Base-by-base conservation (phyloP, 2,113 vertebrate species). In the Oxygymnocypris stewartii region DNA sequence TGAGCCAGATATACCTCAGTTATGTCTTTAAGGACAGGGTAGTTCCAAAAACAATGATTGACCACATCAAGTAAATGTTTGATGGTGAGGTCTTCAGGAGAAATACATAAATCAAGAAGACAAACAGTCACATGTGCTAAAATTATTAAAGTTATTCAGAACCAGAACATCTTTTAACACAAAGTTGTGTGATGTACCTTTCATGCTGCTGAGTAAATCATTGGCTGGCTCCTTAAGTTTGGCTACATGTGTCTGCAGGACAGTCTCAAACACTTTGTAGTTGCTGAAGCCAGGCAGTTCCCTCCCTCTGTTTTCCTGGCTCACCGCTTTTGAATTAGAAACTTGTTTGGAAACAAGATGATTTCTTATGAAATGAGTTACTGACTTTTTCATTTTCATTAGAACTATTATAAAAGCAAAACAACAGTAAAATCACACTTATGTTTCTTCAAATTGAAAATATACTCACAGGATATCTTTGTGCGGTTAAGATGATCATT, bases 181-280 rank as follows among this genome's bases (percentile, higher is more conserved):
- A 13, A 74, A n/a, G 8, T 40, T 86, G 35, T 73, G 18, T 74
- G 69, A 40, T 75, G 69, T 84, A 88, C 88, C 85, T 89, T 78
- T 85, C 16, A 86, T 80, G 40, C 3, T 6, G 4, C 6, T 76
- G 11, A 90, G 77, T 35, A 82, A 84, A 9, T 83, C 47, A 0
- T 79, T 51, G 2, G 87, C 81, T 84, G 88, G 86, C 2, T 14
- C n/a, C 20, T 25, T 82, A 13, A 89, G 87, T 65, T 44, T 12
- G 18, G 67, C 51, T 51, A 90, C 88, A 51, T 87, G 84, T 2
- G 18, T 61, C 20, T 89, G 90, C 25, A 90, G 77, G n/a, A 89
- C 23, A 28, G 7, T 76, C 57, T 90, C 88, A 87, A 90, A 88
- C 31, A 87, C 61, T 31, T 6, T 82, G 79, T 90, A 90, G 82